phyloP scores from a whole-genome alignment of 2,797 vertebrate species.

The Hypotaenidia okinawae region DNA sequence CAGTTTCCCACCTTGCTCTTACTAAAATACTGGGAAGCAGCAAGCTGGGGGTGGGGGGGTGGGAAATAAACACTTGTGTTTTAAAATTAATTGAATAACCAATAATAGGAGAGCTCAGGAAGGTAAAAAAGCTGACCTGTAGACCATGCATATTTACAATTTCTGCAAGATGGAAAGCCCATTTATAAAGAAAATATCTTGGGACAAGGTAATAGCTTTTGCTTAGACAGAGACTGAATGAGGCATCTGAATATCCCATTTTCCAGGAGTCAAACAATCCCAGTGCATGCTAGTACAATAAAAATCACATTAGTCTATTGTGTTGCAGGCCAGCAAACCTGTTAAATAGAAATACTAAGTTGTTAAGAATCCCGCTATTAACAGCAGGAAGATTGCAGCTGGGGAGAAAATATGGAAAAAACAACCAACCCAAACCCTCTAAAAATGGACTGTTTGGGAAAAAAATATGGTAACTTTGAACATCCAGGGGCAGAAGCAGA shows the following conservation, averaged over 20 bases:
- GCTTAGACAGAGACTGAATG: background rate
- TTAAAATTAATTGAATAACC: background rate
- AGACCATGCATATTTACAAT: background rate
- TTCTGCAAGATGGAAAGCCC: slow-evolving; percentile 26
- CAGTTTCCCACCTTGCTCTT: background rate
- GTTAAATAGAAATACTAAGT: slow-evolving; percentile 29
- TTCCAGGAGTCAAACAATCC: slow-evolving; percentile 42
- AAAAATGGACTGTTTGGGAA: background rate
- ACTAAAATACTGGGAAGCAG: background rate
- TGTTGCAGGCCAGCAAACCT: slow-evolving; percentile 34
- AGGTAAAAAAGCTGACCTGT: slow-evolving; percentile 8
- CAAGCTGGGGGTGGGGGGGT: background rate
- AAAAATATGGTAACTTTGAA: background rate
- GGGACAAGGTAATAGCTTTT: slow-evolving; percentile 29
- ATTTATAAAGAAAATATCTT: slow-evolving; percentile 24
- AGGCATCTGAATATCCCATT: slow-evolving; percentile 54
- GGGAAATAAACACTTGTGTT: background rate
- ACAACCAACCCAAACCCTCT: background rate
- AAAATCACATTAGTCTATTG: slow-evolving; percentile 38
- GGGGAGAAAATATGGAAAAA: background rate
- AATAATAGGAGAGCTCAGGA: background rate
- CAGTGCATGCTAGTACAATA: background rate
- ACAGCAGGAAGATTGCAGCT: background rate
- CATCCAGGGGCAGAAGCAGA: background rate
- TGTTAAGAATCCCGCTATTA: slow-evolving; percentile 11